phyloP scores from a whole-genome alignment of 2,113 vertebrate species.

The Pseudolaguvia tuberculata region DNA sequence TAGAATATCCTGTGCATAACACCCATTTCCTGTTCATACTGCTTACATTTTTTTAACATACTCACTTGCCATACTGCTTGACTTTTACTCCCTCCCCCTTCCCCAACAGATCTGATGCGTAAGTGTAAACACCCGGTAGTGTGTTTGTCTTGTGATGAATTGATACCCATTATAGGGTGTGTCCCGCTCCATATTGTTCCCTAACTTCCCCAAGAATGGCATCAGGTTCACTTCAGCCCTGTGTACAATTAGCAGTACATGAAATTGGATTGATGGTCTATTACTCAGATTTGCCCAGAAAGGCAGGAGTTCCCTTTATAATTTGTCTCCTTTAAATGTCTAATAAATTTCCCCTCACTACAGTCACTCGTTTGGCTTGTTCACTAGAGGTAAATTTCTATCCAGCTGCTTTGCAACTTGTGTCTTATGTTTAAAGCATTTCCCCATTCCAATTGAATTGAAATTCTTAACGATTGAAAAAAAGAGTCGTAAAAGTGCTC shows the following conservation, averaged over 20 bases:
- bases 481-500: conserved; percentile 51
- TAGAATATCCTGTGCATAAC: neutral
- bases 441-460: neutral
- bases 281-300: neutral
- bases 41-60: neutral
- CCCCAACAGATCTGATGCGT: neutral
- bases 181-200: too few species aligned
- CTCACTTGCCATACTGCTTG: neutral
- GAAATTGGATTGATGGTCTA: neutral
- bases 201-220: too few species aligned
- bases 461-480: conserved; percentile 35
- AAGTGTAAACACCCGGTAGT: too few species aligned
- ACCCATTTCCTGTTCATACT: neutral
- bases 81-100: neutral
- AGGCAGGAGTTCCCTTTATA: neutral
- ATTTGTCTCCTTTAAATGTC: neutral
- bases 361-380: too few species aligned
- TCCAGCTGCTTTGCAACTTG: neutral
- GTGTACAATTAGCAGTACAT: too few species aligned
- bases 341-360: neutral
- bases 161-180: too few species aligned
- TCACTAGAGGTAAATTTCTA: neutral
- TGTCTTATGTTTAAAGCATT: neutral
- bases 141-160: too few species aligned
- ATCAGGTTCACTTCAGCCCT: too few species aligned